A percentile compares a stretch with the other conserved stretches of the same genome.
Conservation (phyloP, 2,113 vertebrate species). For the Sigmodon hispidus region DNA sequence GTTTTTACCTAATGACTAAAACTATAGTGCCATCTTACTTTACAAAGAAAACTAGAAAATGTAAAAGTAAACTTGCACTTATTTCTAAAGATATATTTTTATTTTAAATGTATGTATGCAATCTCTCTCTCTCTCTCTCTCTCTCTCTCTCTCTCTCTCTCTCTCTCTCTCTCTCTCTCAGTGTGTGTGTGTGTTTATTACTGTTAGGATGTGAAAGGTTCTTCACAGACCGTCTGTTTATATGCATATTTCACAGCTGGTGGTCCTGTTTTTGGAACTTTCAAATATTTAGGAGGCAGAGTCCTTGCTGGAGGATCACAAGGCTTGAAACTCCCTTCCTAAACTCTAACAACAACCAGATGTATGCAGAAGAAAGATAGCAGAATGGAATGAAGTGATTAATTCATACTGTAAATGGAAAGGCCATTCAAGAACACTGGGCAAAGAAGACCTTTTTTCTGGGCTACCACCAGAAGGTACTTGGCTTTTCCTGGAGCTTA, state of each 20-base stretch:
- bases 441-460: not conserved
- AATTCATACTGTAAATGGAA: no score
- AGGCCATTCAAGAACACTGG: not conserved
- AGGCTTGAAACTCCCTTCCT: not conserved
- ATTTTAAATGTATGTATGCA: not conserved
- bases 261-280: not conserved
- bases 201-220: not conserved
- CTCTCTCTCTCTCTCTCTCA: no score
- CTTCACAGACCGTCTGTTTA: not conserved
- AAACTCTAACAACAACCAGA: not conserved
- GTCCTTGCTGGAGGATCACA: not conserved
- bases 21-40: not conserved
- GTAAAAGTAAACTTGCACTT: not conserved
- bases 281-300: not conserved
- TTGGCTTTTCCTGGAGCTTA: not conserved
- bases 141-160: no score
- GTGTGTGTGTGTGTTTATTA: no score
- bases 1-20: not conserved
- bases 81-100: not conserved
- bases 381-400: not conserved
- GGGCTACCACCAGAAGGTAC: no score
- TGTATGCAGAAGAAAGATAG: not conserved
- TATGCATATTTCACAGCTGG: not conserved
- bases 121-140: not conserved
- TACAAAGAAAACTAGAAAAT: not conserved